A percentile compares a stretch with the other conserved stretches of the same genome.
Conservation (phyloP, 2,888 invertebrate genomes). For the Eristalis intricaria region DNA sequence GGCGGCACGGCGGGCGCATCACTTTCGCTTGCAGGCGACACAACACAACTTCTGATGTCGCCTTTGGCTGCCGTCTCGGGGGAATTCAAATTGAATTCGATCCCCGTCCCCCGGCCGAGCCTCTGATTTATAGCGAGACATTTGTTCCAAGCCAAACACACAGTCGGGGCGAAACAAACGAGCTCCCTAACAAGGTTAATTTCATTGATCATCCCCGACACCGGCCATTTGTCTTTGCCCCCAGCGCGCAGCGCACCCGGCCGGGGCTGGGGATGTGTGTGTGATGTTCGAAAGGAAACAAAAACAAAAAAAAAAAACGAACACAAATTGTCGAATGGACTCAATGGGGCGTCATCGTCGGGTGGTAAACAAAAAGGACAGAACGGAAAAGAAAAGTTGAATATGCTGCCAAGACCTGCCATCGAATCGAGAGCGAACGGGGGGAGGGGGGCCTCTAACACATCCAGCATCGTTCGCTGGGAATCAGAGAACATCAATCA, state of each 20-base stretch:
- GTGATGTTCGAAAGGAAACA: not conserved
- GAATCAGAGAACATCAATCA: constrained; percentile 70
- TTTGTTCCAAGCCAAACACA: constrained; percentile 63
- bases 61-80: constrained; percentile 32
- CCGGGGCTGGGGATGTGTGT: not conserved
- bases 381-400: constrained; percentile 35
- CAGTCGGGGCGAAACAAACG: constrained; percentile 76
- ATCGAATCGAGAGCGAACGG: constrained; percentile 10
- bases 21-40: constrained; percentile 7
- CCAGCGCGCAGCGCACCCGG: constrained; percentile 38
- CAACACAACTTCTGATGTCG: constrained; percentile 38
- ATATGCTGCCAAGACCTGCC: constrained; percentile 43
- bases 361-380: constrained; percentile 19
- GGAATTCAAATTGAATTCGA: constrained; percentile 78
- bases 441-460: constrained; percentile 53
- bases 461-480: constrained; percentile 61
- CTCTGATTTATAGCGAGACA: constrained; percentile 73
- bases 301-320: constrained; percentile 44
- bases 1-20: not conserved
- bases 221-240: constrained; percentile 78
- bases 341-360: constrained; percentile 35
- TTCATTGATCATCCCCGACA: constrained; percentile 76
- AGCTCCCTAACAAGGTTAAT: constrained; percentile 80
- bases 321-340: constrained; percentile 52
- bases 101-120: not conserved